phyloP scores from a whole-genome alignment of 2,113 vertebrate species.

The Heteronetta atricapilla region DNA sequence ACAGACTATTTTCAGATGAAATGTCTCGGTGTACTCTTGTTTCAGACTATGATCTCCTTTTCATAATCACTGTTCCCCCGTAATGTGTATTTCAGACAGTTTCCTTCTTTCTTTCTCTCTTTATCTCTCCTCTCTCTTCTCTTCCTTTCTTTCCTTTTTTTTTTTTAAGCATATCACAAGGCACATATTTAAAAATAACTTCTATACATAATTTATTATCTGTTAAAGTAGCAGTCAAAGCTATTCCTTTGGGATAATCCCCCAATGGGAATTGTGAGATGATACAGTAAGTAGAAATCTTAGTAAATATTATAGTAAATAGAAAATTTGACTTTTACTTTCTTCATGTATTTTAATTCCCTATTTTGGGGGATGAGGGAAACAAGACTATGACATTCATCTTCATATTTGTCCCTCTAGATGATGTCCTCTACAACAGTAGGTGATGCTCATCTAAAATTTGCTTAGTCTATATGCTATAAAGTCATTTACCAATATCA shows the following conservation, averaged over 20 bases:
- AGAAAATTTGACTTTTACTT: neutral
- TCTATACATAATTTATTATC: neutral
- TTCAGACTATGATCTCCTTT: neutral
- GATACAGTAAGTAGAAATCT: neutral
- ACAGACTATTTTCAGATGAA: neutral
- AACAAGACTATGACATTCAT: neutral
- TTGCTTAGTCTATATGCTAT: neutral
- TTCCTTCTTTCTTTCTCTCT: too few species aligned
- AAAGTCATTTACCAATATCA: constrained; percentile 13
- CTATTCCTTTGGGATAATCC: neutral
- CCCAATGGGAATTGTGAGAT: neutral
- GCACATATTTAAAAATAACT: neutral
- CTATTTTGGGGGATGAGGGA: neutral
- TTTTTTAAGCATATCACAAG: neutral
- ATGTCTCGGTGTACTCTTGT: neutral
- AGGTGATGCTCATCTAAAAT: neutral
- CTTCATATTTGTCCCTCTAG: neutral
- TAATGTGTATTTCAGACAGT: neutral
- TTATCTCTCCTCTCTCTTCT: too few species aligned
- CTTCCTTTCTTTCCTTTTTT: too few species aligned
- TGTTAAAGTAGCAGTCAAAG: neutral
- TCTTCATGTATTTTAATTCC: neutral
- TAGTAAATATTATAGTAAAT: neutral
- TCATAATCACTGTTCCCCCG: neutral
- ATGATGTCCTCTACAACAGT: neutral